Evolutionary conservation across 2,797 vertebrate species (phyloP).

Genomic region (Apogon talboti): DNA sequence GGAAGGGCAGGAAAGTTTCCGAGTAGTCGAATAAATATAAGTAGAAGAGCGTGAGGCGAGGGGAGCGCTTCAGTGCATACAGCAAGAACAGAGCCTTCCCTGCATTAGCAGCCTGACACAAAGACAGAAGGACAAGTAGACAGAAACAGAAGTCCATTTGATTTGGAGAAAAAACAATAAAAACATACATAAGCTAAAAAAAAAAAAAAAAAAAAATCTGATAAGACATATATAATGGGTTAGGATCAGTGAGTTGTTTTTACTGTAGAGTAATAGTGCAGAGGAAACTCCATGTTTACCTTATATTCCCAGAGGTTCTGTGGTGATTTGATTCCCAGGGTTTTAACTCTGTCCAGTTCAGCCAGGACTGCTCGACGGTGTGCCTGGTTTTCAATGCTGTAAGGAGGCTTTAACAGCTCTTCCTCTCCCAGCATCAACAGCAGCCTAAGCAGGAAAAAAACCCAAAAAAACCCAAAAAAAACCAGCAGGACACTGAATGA

Average conservation of each 20-base stretch:
- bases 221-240: too few species aligned
- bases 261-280: background rate
- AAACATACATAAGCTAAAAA: too few species aligned
- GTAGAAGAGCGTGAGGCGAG: conserved; percentile 80
- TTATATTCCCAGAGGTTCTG: conserved; percentile 98
- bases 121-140: conserved; percentile 19
- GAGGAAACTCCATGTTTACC: conserved; percentile 71
- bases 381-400: conserved; percentile 86
- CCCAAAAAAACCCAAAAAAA: too few species aligned
- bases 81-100: conserved; percentile 94
- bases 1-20: conserved; percentile 93
- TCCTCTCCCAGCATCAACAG: conserved; percentile 90
- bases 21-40: conserved; percentile 88
- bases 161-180: background rate
- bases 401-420: conserved; percentile 88
- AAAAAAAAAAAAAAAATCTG: too few species aligned
- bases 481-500: background rate
- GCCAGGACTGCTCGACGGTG: conserved; percentile 88
- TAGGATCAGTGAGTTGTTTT: too few species aligned
- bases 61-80: conserved; percentile 92
- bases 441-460: conserved; percentile 84
- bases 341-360: conserved; percentile 89
- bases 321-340: conserved; percentile 90
- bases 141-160: background rate
- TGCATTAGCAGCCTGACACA: conserved; percentile 88